Base-by-base conservation (phyloP, 2,113 vertebrate genomes). In the Corythoichthys intestinalis region DNA sequence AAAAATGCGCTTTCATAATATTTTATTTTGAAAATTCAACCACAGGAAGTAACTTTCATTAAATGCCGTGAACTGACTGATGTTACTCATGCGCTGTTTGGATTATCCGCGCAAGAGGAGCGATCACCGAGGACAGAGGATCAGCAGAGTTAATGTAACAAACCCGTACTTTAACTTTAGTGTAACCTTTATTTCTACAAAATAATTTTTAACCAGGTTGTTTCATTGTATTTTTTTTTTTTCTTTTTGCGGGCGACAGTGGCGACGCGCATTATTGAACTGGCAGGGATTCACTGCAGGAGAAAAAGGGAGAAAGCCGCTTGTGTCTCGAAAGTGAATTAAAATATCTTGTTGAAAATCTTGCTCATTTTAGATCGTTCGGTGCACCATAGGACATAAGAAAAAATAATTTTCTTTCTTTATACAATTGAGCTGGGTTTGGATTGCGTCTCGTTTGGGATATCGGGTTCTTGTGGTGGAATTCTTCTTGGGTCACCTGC, bases 41-140 rank as follows among this genome's bases (percentile, higher is more conserved):
- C 7, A 0, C 41, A 11, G 87, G 87, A 87, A 80, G 70, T 53
- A 0, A 4, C 0, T 0, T 6, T 14, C 1, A 17, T 35, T 3
- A 0, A 2, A 8, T 41, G 2, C 1, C 0, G 52, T 6, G 1
- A 4, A 41, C 11, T 63, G 64, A 64, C 37, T 5, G 2, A 9
- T 47, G 49, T 60, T 39, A 38, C 67, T 58, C 28, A 52, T 60
- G 60, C 57, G 67, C 71, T 65, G 1, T 50, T 1, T 48, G 83
- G 86, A 86, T 86, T 84, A 87, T 64, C 75, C 5, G 80, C 73
- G 75, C 74, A 41, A 61, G 78, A 85, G 83, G 74, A 47, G 77
- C 75, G 74, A 58, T 69, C 71, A 73, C 73, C n/a, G n/a, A 48
- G 71, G 75, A 81, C 38, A 12, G 77, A 69, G 76, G 69, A 78